A percentile compares a stretch with the other conserved stretches of the same genome.
Evolutionary conservation across 2,113 vertebrate species (phyloP).

Genomic region (Pluvianellus socialis): DNA sequence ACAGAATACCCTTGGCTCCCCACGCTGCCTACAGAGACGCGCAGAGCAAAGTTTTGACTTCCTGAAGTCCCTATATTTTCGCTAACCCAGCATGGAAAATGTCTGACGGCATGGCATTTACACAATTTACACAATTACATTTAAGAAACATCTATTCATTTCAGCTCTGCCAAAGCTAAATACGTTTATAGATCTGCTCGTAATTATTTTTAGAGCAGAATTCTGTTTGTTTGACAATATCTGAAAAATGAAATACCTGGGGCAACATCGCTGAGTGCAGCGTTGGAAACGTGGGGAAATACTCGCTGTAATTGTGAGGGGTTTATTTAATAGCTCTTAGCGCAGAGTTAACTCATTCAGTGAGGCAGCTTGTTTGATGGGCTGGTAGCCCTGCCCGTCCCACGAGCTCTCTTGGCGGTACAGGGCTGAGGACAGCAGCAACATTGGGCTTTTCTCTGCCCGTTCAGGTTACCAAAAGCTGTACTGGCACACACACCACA

Average conservation of each 20-base stretch:
- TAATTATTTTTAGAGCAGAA: slow-evolving; percentile 64
- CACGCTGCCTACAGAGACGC: fast-evolving
- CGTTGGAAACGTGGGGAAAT: not conserved
- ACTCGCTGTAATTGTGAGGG: not conserved
- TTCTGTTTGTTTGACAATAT: slow-evolving; percentile 58
- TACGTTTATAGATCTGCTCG: not conserved
- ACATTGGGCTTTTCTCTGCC: not conserved
- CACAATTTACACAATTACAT: not conserved
- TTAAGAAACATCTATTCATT: not conserved
- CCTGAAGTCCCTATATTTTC: not conserved
- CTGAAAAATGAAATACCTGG: slow-evolving; percentile 62
- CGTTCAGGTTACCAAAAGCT: not conserved
- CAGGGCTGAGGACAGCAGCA: not conserved
- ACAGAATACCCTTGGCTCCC: not conserved
- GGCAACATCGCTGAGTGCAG: not conserved
- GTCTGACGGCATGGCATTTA: slow-evolving; percentile 2
- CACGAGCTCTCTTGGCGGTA: not conserved
- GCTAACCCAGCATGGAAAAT: not conserved
- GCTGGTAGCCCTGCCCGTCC: not conserved
- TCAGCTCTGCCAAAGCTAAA: slow-evolving; percentile 37
- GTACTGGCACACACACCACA: too few relatives aligned
- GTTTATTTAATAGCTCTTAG: slow-evolving; percentile 1
- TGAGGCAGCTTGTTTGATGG: not conserved
- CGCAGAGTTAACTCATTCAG: not conserved
- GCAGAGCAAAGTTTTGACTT: not conserved